Conservation (phyloP, 2,888 invertebrate genomes). For the Hirtodrosophila duncani region DNA sequence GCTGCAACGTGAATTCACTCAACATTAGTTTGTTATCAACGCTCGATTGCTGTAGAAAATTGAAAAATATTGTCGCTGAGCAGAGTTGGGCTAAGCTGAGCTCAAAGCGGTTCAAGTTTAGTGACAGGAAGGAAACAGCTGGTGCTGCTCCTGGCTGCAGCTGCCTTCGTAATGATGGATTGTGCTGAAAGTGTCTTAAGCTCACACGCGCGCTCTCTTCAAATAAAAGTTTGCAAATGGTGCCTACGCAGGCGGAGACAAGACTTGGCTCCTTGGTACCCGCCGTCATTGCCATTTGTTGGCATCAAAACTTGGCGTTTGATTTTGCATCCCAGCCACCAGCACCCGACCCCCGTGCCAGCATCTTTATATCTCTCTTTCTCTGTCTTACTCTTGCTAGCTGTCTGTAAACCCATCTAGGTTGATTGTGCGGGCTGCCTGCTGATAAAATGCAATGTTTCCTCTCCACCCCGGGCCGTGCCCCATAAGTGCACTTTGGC, state of each 20-base stretch:
- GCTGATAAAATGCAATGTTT: too few species aligned
- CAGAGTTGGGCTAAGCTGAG: constrained; percentile 14
- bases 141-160: constrained; percentile 15
- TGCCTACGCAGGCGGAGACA: constrained; percentile 44
- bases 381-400: neutral
- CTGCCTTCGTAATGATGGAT: constrained; percentile 55
- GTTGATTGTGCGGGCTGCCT: constrained; percentile 30
- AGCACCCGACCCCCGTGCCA: constrained; percentile 4
- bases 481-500: constrained; percentile 27
- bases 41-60: constrained; percentile 68
- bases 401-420: constrained; percentile 36
- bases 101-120: constrained; percentile 36
- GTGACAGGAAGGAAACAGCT: constrained; percentile 29
- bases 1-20: constrained; percentile 37
- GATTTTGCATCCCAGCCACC: constrained; percentile 44
- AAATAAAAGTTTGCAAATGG: constrained; percentile 56
- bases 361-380: neutral
- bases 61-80: constrained; percentile 67
- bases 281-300: constrained; percentile 32
- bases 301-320: constrained; percentile 58
- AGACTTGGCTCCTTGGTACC: neutral
- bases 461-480: constrained; percentile 1
- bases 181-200: constrained; percentile 56
- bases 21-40: constrained; percentile 68
- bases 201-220: constrained; percentile 38